These are phyloP conservation scores for Eumerus sabulonum DNA, from an alignment of 2,888 invertebrate species.

Conservation along the genomic window DNA sequence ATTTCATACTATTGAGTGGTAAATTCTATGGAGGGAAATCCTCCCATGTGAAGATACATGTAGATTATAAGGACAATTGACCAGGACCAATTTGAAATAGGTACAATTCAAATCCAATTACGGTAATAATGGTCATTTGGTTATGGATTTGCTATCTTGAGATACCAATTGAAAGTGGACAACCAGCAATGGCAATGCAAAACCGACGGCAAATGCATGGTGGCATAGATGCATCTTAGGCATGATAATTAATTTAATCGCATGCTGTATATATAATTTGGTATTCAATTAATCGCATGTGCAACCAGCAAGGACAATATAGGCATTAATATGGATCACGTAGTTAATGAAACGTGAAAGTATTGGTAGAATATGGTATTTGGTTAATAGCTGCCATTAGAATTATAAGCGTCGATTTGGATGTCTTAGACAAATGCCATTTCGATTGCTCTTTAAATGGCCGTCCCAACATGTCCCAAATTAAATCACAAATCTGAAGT, in stretches of 20 bases:
- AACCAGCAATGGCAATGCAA: not conserved
- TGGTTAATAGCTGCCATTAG: constrained; percentile 11
- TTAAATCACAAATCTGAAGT: no score
- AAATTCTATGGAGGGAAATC: no score
- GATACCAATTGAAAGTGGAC: constrained; percentile 26
- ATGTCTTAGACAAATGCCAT: no score
- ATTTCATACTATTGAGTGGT: constrained; percentile 22
- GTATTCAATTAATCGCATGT: constrained; percentile 67
- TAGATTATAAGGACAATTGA: constrained; percentile 59
- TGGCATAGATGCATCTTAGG: constrained; percentile 29
- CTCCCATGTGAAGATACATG: constrained; percentile 46
- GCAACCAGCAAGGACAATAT: constrained; percentile 63
- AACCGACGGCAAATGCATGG: not conserved
- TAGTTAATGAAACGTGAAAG: constrained; percentile 63
- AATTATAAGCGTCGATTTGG: no score
- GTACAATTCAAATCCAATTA: constrained; percentile 48
- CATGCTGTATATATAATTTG: constrained; percentile 51
- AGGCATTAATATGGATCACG: constrained; percentile 62
- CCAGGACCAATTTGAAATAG: constrained; percentile 53
- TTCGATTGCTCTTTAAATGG: no score
- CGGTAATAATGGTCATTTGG: constrained; percentile 29
- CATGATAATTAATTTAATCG: constrained; percentile 65
- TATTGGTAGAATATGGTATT: constrained; percentile 59
- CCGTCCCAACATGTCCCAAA: no score
- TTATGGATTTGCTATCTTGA: constrained; percentile 26